Base-by-base conservation (phyloP, 2,888 invertebrate species). In the Eupithecia subfuscata region DNA sequence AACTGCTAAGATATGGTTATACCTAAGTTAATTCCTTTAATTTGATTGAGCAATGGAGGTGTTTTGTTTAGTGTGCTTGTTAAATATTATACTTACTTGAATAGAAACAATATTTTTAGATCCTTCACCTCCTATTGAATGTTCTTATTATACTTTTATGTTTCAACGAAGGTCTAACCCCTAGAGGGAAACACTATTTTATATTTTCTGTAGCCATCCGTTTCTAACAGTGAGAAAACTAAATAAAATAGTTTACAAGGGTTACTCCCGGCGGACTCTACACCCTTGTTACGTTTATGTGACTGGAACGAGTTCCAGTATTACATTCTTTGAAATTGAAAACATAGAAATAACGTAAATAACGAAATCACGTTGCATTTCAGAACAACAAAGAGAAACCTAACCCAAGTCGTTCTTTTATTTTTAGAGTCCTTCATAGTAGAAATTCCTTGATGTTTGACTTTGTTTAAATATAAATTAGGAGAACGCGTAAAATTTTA, bases 161-260 rank as follows among this genome's bases (percentile, higher is more conserved):
- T 69, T 69, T 69, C 25, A 64, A 71, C 12, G 4, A 69, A 72
- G 63, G 52, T 64, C 45, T 34, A 18, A 48, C 48, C 43, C 43
- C 68, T 43, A 43, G 43, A 68, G 68, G 65, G 52, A 67, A 30
- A 69, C 69, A 71, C 60, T 79, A 77, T 79, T 80, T 79, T 79
- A 79, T 80, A 73, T 79, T 77, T 67, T 77, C 60, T 77, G 40
- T 73, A 68, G 68, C 69, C 73, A 74, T 80, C 79, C 75, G 78
- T 81, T 81, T 74, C 74, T 73, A 79, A 79, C 78, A 81, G 74
- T 79, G 75, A 80, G 82, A 82, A 88, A 88, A 86, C 83, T 84
- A 86, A 88, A 89, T 89, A 88, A 90, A 90, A 89, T 87, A 88
- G 87, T 89, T 89, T 85, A 85, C 85, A 86, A 86, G 87, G 88